phyloP scores from a whole-genome alignment of 2,113 vertebrate species.

The Aviceda subcristata region DNA sequence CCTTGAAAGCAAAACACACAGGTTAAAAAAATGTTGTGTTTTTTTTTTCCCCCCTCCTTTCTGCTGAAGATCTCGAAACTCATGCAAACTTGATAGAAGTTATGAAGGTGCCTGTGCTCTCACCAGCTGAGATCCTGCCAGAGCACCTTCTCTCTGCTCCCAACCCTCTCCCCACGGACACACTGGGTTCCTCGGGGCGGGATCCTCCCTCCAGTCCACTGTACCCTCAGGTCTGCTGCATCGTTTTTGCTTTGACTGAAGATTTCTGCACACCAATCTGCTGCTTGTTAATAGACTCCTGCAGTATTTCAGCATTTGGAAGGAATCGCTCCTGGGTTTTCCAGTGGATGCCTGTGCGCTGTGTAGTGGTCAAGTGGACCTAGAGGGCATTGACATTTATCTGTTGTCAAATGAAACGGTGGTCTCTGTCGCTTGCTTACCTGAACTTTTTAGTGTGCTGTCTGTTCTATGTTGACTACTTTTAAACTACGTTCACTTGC shows the following conservation, averaged over 20 bases:
- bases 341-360: neutral
- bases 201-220: neutral
- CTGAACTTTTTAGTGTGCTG: neutral
- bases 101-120: neutral
- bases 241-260: neutral
- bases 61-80: neutral
- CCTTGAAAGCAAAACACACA: constrained; percentile 52
- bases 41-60: neutral
- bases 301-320: neutral
- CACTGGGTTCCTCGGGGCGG: neutral
- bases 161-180: neutral
- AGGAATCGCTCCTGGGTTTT: neutral
- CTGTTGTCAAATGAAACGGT: neutral
- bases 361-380: neutral
- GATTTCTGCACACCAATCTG: neutral
- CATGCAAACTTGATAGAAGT: constrained; percentile 35
- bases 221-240: neutral
- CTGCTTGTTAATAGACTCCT: neutral
- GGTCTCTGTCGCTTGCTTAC: neutral
- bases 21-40: neutral
- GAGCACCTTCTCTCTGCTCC: neutral
- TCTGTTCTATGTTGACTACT: neutral
- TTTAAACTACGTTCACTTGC: neutral
- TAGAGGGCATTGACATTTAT: neutral
- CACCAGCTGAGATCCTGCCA: neutral